Evolutionary conservation across 2,113 vertebrate species (phyloP).

Genomic region (Macaca fascicularis): DNA sequence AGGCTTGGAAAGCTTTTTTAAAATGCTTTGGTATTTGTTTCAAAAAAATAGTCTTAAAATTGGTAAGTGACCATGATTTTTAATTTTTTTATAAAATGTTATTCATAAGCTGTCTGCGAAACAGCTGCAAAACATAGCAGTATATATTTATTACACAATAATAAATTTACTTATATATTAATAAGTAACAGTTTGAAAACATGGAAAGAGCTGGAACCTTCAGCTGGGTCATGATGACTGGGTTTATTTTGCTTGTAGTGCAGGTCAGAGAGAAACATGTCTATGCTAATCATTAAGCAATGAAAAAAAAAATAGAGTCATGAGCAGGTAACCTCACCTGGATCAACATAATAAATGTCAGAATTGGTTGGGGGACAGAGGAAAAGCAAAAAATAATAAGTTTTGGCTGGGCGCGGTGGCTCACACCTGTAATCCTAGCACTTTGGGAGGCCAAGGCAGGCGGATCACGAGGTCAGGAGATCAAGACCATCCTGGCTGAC

Average conservation of each 20-base stretch:
- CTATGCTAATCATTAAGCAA: not conserved
- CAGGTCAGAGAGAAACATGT: not conserved
- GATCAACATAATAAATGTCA: not conserved
- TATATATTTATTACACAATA: not conserved
- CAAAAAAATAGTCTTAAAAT: not conserved
- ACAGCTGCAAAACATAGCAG: not conserved
- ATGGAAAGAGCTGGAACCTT: not conserved
- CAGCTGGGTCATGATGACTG: not conserved
- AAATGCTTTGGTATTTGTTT: not conserved
- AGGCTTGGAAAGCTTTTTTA: not conserved
- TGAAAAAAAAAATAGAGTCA: not conserved
- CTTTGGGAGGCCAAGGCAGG: too few species aligned
- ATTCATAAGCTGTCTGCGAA: not conserved
- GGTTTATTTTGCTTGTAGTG: not conserved
- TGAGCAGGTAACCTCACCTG: not conserved
- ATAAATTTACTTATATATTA: not conserved
- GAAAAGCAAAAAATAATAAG: not conserved
- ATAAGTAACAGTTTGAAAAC: not conserved
- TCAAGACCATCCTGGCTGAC: too few species aligned
- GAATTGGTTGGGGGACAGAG: not conserved
- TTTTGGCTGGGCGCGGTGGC: too few species aligned
- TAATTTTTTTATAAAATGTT: not conserved
- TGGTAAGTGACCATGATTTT: not conserved
- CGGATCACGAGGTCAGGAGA: too few species aligned
- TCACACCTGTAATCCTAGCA: too few species aligned